Conservation (phyloP, 2,113 vertebrate genomes). For the Nycticryphes semicollaris region DNA sequence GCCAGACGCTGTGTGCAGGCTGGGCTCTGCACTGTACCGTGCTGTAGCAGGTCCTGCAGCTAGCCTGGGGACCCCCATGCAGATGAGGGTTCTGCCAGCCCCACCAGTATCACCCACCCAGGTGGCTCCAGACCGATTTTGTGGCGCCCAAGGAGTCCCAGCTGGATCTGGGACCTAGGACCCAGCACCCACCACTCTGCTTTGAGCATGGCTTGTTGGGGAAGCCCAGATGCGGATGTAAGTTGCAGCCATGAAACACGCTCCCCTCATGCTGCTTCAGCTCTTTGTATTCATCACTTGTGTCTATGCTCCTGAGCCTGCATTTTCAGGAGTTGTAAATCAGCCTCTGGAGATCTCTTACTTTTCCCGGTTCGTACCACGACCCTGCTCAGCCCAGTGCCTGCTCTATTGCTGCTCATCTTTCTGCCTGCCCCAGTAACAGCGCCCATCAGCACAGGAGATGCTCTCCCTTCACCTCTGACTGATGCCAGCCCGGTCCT, state of each 20-base stretch:
- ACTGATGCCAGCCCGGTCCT: accelerated
- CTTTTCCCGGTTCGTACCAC: not conserved
- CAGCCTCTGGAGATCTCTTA: not conserved
- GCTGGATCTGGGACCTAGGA: no score
- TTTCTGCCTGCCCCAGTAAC: not conserved
- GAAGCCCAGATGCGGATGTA: not conserved
- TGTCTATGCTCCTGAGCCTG: not conserved
- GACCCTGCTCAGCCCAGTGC: not conserved
- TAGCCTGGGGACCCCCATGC: not conserved
- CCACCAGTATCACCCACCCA: not conserved
- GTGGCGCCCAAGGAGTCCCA: not conserved
- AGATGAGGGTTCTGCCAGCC: not conserved
- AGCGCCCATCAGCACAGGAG: accelerated
- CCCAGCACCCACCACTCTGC: not conserved
- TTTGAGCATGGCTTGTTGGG: not conserved
- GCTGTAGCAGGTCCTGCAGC: not conserved
- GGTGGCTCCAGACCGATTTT: not conserved
- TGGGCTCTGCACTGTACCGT: not conserved
- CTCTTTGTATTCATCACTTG: not conserved
- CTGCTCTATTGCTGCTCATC: not conserved
- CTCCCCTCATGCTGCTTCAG: not conserved
- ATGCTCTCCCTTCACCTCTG: not conserved
- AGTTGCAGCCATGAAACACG: not conserved
- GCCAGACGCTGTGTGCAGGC: conserved; percentile 47
- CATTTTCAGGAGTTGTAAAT: not conserved